A percentile compares a stretch with the other conserved stretches of the same genome.
These are phyloP conservation scores for Cabera pusaria DNA, from an alignment of 2,888 invertebrate species.

Conservation along the genomic window DNA sequence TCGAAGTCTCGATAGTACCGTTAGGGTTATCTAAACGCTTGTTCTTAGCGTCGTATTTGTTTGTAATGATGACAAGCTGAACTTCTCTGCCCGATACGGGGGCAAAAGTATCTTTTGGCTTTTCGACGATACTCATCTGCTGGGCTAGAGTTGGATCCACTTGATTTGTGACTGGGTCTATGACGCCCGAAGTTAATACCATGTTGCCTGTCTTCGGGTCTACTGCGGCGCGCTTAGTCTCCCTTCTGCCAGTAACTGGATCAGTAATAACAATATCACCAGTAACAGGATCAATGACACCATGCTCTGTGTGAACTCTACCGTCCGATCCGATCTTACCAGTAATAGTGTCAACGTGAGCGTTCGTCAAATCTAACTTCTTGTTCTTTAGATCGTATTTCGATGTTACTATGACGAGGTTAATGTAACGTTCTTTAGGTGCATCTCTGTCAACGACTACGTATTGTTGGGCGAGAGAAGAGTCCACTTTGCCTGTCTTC, in stretches of 20 bases:
- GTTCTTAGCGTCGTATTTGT: constrained; percentile 80
- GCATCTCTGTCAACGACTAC: constrained; percentile 65
- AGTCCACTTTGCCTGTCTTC: constrained; percentile 78
- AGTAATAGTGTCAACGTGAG: constrained; percentile 57
- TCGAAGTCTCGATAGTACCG: constrained; percentile 71
- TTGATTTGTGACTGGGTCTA: constrained; percentile 79
- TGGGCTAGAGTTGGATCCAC: constrained; percentile 79
- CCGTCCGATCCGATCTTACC: constrained; percentile 62
- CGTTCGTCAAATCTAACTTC: constrained; percentile 69
- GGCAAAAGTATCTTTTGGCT: constrained; percentile 51
- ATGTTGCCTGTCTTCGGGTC: constrained; percentile 85
- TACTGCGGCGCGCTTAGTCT: constrained; percentile 83
- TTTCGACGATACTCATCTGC: constrained; percentile 61
- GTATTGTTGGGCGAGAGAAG: constrained; percentile 76
- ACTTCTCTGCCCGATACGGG: constrained; percentile 65
- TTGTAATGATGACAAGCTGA: constrained; percentile 73
- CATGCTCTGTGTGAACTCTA: constrained; percentile 80
- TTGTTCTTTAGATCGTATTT: constrained; percentile 78
- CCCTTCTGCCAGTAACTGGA: constrained; percentile 82
- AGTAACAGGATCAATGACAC: constrained; percentile 79
- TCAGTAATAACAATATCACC: constrained; percentile 81
- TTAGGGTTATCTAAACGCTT: constrained; percentile 79
- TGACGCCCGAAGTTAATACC: constrained; percentile 74
- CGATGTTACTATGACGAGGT: constrained; percentile 76
- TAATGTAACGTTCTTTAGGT: constrained; percentile 61